Evolutionary conservation across 2,113 vertebrate species (phyloP).

Genomic region (Pollachius pollachius): DNA sequence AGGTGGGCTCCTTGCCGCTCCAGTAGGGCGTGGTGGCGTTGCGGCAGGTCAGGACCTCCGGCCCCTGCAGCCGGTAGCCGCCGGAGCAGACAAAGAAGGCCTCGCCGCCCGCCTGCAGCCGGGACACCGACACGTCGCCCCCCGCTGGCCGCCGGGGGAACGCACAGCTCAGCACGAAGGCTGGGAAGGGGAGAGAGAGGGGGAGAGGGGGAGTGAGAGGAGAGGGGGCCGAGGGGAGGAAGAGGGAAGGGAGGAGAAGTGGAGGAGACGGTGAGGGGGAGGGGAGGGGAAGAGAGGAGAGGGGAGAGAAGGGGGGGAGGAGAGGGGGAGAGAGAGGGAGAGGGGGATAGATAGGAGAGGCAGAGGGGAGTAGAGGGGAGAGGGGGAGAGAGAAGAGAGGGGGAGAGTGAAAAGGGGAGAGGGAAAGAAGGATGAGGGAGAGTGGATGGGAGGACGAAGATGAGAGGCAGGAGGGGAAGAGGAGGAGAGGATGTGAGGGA

Average conservation of each 20-base stretch:
- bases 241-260: no score
- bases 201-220: not conserved
- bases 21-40: conserved; percentile 95
- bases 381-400: no score
- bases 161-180: conserved; percentile 88
- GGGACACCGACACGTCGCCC: conserved; percentile 87
- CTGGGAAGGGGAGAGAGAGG: conserved; percentile 57
- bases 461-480: not conserved
- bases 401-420: no score
- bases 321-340: no score
- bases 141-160: conserved; percentile 84
- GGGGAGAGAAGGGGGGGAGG: no score
- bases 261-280: not conserved
- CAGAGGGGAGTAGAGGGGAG: not conserved
- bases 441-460: not conserved
- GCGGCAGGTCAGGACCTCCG: conserved; percentile 82
- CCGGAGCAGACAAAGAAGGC: conserved; percentile 85
- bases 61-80: conserved; percentile 87
- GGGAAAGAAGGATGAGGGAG: not conserved
- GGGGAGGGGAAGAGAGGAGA: no score
- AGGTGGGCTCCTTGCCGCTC: conserved; percentile 84
- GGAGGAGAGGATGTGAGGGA: no score
- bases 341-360: not conserved
- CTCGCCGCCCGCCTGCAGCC: conserved; percentile 84
- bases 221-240: not conserved